These are phyloP conservation scores for Ormyrus thymus DNA, from an alignment of 2,888 invertebrate species.

Conservation along the genomic window DNA sequence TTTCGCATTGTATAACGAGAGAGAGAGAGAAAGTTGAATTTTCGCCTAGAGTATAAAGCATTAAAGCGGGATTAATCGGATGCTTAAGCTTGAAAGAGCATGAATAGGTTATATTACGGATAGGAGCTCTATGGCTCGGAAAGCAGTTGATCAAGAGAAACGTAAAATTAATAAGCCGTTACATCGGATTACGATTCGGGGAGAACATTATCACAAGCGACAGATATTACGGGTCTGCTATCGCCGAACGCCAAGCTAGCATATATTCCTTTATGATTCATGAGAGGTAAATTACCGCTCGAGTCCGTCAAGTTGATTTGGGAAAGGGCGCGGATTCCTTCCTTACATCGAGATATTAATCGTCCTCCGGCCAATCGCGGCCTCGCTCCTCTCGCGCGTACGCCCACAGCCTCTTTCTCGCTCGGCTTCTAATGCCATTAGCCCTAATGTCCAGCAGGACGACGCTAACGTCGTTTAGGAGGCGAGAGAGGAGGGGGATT, in stretches of 20 bases:
- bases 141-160: neutral
- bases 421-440: conserved; percentile 34
- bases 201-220: conserved; percentile 7
- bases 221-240: neutral
- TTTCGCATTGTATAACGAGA: too few relatives aligned
- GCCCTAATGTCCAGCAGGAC: conserved; percentile 46
- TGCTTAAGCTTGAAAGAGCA: too few relatives aligned
- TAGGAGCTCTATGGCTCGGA: too few relatives aligned
- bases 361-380: conserved; percentile 40
- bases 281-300: neutral
- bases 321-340: conserved; percentile 8
- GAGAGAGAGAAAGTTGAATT: too few relatives aligned
- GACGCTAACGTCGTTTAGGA: conserved; percentile 49
- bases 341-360: conserved; percentile 43
- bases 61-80: too few relatives aligned
- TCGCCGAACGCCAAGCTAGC: neutral
- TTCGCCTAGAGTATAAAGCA: neutral
- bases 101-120: neutral
- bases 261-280: conserved; percentile 38
- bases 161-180: conserved; percentile 24
- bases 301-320: conserved; percentile 1
- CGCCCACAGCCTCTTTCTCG: neutral
- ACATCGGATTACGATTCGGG: conserved; percentile 5
- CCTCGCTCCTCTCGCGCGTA: neutral
- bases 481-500: conserved; percentile 23